Percentiles rank a stretch among this genome's conserved stretches.
These are phyloP conservation scores for Bombus consobrinus DNA, from an alignment of 1,140 invertebrate species.

Conservation along the genomic window DNA sequence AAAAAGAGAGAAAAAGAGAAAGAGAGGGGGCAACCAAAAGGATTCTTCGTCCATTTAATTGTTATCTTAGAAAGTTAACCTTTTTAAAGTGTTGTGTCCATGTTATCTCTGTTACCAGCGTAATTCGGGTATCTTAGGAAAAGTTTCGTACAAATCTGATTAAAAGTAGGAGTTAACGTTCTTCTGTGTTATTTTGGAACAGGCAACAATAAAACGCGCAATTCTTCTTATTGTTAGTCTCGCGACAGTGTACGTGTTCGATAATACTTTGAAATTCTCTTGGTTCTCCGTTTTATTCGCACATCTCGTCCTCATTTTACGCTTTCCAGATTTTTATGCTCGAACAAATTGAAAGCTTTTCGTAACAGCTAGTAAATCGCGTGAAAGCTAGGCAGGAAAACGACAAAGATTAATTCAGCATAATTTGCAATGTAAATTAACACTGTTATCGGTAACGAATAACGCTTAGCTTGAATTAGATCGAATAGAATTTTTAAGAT, in stretches of 20 bases:
- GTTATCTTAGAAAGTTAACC: slow-evolving; percentile 4
- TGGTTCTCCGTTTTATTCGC: background rate
- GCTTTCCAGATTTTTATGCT: background rate
- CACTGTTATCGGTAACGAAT: too few species aligned
- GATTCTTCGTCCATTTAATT: slow-evolving; percentile 23
- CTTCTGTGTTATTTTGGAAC: background rate
- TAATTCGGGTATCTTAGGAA: background rate
- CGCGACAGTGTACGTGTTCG: background rate
- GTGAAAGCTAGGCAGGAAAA: too few species aligned
- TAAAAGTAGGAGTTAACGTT: background rate
- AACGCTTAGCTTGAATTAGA: too few species aligned
- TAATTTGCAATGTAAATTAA: too few species aligned
- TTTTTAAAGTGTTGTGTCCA: slow-evolving; percentile 30
- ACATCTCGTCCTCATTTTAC: background rate
- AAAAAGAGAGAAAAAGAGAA: background rate
- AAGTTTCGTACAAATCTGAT: slow-evolving; percentile 6
- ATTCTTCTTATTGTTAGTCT: background rate
- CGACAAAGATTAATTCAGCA: too few species aligned
- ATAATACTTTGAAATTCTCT: background rate
- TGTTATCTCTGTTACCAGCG: background rate
- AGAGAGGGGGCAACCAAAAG: background rate
- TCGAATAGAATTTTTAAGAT: too few species aligned
- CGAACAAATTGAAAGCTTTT: too few species aligned
- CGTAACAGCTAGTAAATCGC: too few species aligned
- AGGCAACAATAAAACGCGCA: background rate